phyloP scores from a whole-genome alignment of 2,888 invertebrate genomes.

The Mycalesis mineus region DNA sequence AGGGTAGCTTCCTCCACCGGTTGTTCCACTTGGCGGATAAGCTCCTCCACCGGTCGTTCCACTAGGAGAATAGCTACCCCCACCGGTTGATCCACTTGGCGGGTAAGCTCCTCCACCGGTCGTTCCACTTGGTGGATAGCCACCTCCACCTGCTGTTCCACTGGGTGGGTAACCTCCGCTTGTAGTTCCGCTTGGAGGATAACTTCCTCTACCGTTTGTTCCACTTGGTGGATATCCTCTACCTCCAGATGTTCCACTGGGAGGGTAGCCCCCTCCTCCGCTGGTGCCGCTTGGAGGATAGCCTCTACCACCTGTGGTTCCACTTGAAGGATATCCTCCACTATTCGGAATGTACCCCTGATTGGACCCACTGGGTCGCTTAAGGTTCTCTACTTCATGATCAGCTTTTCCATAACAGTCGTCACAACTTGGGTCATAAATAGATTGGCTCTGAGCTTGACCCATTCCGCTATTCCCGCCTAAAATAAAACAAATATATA shows the following conservation, averaged over 20 bases:
- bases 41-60: background rate
- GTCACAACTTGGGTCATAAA: conserved; percentile 82
- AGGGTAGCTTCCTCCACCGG: background rate
- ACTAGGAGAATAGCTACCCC: background rate
- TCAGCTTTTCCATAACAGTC: conserved; percentile 74
- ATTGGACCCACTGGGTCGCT: conserved; percentile 28
- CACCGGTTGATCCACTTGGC: background rate
- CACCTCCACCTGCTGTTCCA: background rate
- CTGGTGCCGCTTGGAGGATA: conserved; percentile 18
- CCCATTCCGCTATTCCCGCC: conserved; percentile 91
- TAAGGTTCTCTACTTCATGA: conserved; percentile 45
- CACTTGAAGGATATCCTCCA: conserved; percentile 13
- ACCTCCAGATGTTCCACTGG: conserved; percentile 2
- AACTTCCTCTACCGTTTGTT: background rate
- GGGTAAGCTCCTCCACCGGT: background rate
- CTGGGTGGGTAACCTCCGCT: background rate
- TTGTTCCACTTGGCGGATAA: conserved; percentile 4
- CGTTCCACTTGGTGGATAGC: background rate
- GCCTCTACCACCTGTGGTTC: conserved; percentile 4
- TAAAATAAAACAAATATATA: conserved; percentile 55
- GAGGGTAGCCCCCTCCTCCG: conserved; percentile 4
- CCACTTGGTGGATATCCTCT: conserved; percentile 13
- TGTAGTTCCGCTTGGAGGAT: background rate
- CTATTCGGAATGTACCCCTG: conserved; percentile 20
- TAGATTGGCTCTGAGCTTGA: conserved; percentile 91